Percentiles rank a stretch among this genome's conserved stretches.
phyloP scores from a whole-genome alignment of 1,140 invertebrate genomes.

The Danaus melanippus region DNA sequence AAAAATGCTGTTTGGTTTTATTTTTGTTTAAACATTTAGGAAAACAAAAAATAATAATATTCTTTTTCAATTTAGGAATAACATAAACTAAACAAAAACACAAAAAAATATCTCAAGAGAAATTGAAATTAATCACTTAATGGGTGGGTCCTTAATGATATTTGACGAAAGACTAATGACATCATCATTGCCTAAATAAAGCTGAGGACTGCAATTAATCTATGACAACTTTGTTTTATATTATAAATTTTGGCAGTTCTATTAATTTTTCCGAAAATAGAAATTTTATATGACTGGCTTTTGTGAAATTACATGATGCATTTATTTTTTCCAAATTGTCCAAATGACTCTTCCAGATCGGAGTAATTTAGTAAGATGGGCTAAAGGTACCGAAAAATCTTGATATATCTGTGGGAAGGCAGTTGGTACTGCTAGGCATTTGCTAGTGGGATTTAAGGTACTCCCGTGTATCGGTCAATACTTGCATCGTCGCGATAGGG shows the following conservation, averaged over 20 bases:
- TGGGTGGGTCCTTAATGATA: slow-evolving; percentile 25
- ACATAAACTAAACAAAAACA: slow-evolving; percentile 20
- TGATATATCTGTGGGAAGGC: too few relatives aligned
- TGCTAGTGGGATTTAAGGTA: too few relatives aligned
- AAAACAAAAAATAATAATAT: not conserved
- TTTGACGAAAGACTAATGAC: slow-evolving; percentile 32
- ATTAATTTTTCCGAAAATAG: slow-evolving; percentile 6
- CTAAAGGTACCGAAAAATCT: too few relatives aligned
- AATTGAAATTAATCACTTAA: slow-evolving; percentile 29
- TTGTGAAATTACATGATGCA: too few relatives aligned
- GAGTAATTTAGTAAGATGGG: too few relatives aligned
- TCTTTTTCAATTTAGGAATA: slow-evolving; percentile 17
- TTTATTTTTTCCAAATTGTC: too few relatives aligned
- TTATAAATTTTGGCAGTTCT: slow-evolving; percentile 8
- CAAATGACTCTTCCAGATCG: too few relatives aligned
- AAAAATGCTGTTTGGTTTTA: not conserved
- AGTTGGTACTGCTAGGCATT: too few relatives aligned
- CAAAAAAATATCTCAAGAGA: slow-evolving; percentile 11
- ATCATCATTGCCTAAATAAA: slow-evolving; percentile 23
- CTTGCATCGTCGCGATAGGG: too few relatives aligned
- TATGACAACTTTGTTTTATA: slow-evolving; percentile 21
- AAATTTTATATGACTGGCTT: too few relatives aligned
- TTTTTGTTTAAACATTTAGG: slow-evolving; percentile 4
- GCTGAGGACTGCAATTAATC: slow-evolving; percentile 28
- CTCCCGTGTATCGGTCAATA: too few relatives aligned